Evolutionary conservation across 2,797 vertebrate genomes (phyloP).

Genomic region (Sebastiscus albofasciatus): DNA sequence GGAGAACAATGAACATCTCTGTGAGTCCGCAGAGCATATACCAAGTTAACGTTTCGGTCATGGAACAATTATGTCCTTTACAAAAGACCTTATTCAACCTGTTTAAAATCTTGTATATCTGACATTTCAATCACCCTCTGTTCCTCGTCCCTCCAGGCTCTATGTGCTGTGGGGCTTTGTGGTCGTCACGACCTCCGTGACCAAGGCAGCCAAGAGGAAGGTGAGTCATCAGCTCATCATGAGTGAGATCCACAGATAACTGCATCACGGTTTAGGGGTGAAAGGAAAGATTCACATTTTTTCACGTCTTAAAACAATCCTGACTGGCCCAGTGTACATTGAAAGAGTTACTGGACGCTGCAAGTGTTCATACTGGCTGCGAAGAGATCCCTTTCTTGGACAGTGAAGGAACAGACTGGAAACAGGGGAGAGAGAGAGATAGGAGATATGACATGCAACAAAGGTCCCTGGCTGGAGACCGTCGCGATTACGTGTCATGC

Average conservation of each 20-base stretch:
- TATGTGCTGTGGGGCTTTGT: slow-evolving; percentile 80
- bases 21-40: slow-evolving; percentile 15
- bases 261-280: slow-evolving; percentile 17
- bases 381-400: background rate
- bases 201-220: slow-evolving; percentile 76
- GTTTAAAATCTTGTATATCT: slow-evolving; percentile 28
- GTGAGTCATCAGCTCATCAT: slow-evolving; percentile 74
- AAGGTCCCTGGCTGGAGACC: background rate
- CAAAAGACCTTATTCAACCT: slow-evolving; percentile 47
- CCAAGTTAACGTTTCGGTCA: slow-evolving; percentile 43
- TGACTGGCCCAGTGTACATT: background rate
- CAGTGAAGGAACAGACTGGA: background rate
- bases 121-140: slow-evolving; percentile 3
- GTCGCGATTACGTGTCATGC: background rate
- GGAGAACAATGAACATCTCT: slow-evolving; percentile 45
- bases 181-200: slow-evolving; percentile 72
- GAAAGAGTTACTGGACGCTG: background rate
- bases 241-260: slow-evolving; percentile 25
- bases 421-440: background rate
- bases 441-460: background rate
- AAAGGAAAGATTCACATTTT: slow-evolving; percentile 14
- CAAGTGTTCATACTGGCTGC: background rate
- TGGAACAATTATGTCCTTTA: slow-evolving; percentile 19
- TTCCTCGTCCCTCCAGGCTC: slow-evolving; percentile 62
- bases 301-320: background rate